phyloP scores from a whole-genome alignment of 2,113 vertebrate species.

The Spea multiplicata region DNA sequence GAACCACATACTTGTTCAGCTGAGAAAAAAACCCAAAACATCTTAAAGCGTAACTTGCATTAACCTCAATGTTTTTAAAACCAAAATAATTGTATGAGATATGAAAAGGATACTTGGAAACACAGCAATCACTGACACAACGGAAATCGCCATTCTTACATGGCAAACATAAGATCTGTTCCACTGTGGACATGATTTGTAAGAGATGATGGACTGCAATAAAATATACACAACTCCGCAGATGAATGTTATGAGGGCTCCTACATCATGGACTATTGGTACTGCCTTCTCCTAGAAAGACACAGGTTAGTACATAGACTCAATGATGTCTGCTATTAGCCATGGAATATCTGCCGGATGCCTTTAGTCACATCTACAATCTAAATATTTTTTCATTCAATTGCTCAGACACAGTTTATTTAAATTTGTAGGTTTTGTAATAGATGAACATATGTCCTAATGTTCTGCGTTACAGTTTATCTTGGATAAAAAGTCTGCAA shows the following conservation, averaged over 20 bases:
- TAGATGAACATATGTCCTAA: too few species aligned
- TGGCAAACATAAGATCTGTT: slow-evolving; percentile 61
- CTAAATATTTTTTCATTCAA: too few species aligned
- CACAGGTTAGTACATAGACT: neutral
- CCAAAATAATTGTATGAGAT: neutral
- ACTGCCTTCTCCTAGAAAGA: slow-evolving; percentile 75
- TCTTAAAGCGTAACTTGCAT: neutral
- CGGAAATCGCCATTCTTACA: slow-evolving; percentile 65
- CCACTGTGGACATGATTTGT: slow-evolving; percentile 66
- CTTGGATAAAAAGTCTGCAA: too few species aligned
- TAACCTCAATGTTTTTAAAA: neutral
- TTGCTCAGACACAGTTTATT: too few species aligned
- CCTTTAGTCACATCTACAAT: too few species aligned
- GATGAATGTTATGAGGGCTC: slow-evolving; percentile 81
- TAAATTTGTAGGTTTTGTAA: too few species aligned
- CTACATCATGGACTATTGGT: slow-evolving; percentile 71
- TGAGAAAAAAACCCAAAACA: neutral
- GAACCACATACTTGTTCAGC: neutral
- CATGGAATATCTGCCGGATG: too few species aligned
- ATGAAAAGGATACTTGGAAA: slow-evolving; percentile 88
- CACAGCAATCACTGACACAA: slow-evolving; percentile 67
- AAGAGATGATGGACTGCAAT: slow-evolving; percentile 78
- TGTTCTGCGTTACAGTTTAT: too few species aligned
- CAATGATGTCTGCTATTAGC: too few species aligned
- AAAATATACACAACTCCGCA: slow-evolving; percentile 73